Evolutionary conservation across 2,888 invertebrate species (phyloP), one percentile per base, ranked within the genome.

Genomic region (Azorinus chamasolen): DNA sequence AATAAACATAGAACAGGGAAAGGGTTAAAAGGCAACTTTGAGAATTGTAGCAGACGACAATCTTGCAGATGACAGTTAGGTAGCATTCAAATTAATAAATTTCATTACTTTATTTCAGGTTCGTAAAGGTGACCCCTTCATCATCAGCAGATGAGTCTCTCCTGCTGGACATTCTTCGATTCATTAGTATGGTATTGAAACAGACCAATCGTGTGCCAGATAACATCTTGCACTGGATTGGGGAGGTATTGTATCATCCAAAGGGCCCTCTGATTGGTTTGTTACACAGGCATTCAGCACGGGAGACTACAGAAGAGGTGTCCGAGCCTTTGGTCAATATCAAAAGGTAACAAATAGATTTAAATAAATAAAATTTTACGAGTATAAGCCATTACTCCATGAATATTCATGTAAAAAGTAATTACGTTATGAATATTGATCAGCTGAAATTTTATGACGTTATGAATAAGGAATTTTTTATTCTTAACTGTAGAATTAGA

Each of bases 101-200:
- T 32, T 32, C 32, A 32, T 32, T 32, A 32, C 4, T 79, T 46
- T 37, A 46, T 75, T 77, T 16, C 86, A 92, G 92, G 72, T 92
- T 92, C 83, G 83, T 92, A 5, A 83, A 83, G 61, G 87, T 90
- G 2, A 86, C 86, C 4, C 92, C 92, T 1, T 86, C 88, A 3
- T 89, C 91, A 22, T 75, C 79, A 48, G 86, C 88, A n/a, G 92
- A 92, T 74, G 91, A 92, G 68, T 69, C 84, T 20, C 81, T 92
- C 25, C 82, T 92, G 18, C 71, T 83, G 18, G 89, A 91, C 45
- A 86, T 92, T 18, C 84, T 92, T 3, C 76, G 79, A 12, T 89
- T 91, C 59, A 82, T 91, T 39, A 80, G 75, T 54, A 58, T 85
- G 66, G 76, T 89, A 16, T 62, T 92, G 14, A 79, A 77, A 69